phyloP scores from a whole-genome alignment of 2,888 invertebrate species.

The Stenodera caucasica region DNA sequence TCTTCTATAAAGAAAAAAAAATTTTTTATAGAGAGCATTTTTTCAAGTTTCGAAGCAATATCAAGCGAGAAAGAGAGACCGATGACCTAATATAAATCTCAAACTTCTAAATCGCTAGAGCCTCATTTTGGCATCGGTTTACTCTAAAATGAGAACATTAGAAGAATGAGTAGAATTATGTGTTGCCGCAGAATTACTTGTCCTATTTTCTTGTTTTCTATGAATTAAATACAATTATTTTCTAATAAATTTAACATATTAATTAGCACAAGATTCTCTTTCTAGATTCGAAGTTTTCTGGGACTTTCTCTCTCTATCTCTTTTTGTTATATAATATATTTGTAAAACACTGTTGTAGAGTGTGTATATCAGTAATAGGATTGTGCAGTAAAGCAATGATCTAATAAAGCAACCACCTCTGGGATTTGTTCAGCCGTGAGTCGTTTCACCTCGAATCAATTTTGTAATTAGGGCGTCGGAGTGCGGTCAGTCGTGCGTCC shows the following conservation, averaged over 20 bases:
- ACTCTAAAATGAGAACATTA: conserved; percentile 22
- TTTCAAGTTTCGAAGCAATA: not conserved
- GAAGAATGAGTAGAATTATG: conserved; percentile 18
- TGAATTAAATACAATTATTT: conserved; percentile 4
- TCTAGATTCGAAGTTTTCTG: conserved; percentile 11
- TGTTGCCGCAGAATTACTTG: conserved; percentile 22
- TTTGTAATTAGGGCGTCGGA: conserved; percentile 49
- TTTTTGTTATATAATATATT: conserved; percentile 20
- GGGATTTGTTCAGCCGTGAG: conserved; percentile 49
- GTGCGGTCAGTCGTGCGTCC: conserved; percentile 48
- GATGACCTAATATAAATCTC: conserved; percentile 6
- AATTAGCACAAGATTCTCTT: not conserved
- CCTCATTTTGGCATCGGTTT: conserved; percentile 26
- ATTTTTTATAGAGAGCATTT: conserved; percentile 9
- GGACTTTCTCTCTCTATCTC: conserved; percentile 7
- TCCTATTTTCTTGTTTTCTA: conserved; percentile 16
- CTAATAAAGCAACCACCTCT: conserved; percentile 50
- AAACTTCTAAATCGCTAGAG: conserved; percentile 17
- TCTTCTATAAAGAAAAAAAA: not conserved
- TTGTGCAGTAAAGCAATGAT: conserved; percentile 51
- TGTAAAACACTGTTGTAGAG: conserved; percentile 23
- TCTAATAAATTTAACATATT: not conserved
- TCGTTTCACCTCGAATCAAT: conserved; percentile 53
- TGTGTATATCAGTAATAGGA: conserved; percentile 45
- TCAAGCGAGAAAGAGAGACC: not conserved